Evolutionary conservation across 2,888 invertebrate genomes (phyloP).

Genomic region (Melanophora roralis): DNA sequence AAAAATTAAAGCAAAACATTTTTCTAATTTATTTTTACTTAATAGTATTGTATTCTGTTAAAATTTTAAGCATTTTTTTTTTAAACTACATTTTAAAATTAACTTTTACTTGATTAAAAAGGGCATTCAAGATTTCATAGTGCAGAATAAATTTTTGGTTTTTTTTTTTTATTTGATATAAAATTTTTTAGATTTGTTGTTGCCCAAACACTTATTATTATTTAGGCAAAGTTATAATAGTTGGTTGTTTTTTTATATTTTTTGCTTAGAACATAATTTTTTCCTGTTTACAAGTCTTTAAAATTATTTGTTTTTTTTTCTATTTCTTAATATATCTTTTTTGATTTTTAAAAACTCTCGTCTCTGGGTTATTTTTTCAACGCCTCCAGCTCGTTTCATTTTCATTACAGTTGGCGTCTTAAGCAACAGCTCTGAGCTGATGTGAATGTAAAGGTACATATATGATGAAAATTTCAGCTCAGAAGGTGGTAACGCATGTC

Average conservation of each 20-base stretch:
- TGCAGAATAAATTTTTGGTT: no score
- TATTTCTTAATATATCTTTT: neutral
- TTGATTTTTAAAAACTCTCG: neutral
- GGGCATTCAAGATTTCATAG: no score
- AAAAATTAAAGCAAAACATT: no score
- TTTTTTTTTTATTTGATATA: conserved; percentile 5
- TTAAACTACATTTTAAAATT: no score
- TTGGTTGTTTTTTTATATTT: conserved; percentile 21
- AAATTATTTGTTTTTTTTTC: conserved; percentile 36
- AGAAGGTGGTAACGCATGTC: conserved; percentile 75
- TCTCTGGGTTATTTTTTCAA: conserved; percentile 50
- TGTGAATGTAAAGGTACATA: conserved; percentile 10
- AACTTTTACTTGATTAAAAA: no score
- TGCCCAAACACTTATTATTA: conserved; percentile 41
- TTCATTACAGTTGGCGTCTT: conserved; percentile 58
- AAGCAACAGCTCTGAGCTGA: conserved; percentile 14
- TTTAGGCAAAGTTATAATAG: conserved; percentile 38
- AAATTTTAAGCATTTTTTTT: no score
- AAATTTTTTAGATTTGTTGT: conserved; percentile 41
- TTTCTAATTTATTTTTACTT: no score
- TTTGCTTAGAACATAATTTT: conserved; percentile 11
- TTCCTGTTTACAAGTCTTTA: neutral
- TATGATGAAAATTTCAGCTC: conserved; percentile 48
- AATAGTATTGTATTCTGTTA: no score
- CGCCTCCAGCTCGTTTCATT: conserved; percentile 58